phyloP scores from a whole-genome alignment of 2,113 vertebrate species.

The Cricetomys ansorgei region DNA sequence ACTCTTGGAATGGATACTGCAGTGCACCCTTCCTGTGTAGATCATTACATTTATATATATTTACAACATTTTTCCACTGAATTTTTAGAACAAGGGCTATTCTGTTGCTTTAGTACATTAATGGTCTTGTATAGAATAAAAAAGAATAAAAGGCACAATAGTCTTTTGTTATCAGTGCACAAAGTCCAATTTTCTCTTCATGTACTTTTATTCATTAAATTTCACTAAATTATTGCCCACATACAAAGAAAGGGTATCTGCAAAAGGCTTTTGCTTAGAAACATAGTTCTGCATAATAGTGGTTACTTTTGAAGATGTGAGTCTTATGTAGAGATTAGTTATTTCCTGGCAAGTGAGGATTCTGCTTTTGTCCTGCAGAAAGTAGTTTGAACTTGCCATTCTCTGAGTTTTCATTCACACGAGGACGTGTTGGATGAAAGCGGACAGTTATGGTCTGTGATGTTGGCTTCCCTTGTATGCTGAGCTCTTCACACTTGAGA shows the following conservation, averaged over 20 bases:
- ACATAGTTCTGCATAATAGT: background rate
- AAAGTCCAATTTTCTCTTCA: constrained; percentile 39
- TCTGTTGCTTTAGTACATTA: background rate
- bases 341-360: background rate
- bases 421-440: background rate
- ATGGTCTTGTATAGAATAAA: background rate
- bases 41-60: background rate
- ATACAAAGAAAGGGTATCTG: constrained; percentile 37
- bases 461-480: background rate
- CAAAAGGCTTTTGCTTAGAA: constrained; percentile 44
- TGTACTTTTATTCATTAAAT: constrained; percentile 65
- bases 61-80: background rate
- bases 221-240: constrained; percentile 52
- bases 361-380: background rate
- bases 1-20: background rate
- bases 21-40: background rate
- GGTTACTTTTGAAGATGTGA: background rate
- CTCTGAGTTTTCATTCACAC: background rate
- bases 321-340: background rate
- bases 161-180: constrained; percentile 50
- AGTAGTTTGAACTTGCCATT: background rate
- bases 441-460: background rate
- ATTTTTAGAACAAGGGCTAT: background rate
- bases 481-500: background rate
- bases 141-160: constrained; percentile 41